Evolutionary conservation across 2,113 vertebrate species (phyloP), one percentile per base, ranked within the genome.

Genomic region (Cottus gobio): DNA sequence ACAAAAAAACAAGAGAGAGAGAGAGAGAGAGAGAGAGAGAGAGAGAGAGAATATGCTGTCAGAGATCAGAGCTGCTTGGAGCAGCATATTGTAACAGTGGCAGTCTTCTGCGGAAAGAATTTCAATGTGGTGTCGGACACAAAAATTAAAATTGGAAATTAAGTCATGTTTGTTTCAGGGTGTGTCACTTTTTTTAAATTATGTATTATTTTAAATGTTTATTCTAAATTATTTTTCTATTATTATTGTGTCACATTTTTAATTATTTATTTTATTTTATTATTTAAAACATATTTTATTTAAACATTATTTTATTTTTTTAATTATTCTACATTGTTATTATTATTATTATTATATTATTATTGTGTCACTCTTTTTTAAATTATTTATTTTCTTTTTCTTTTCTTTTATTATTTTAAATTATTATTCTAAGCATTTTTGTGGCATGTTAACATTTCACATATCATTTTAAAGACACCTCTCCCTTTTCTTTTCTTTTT

Each of bases 101-200:
- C 48, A 70, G 36, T n/a, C 44, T 46, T 56, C 85, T 79, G 61
- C 50, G 79, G 67, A 84, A 39, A 71, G 75, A 70, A 69, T 81
- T 78, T 81, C 54, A 71, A 28, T 78, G 39, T 73, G 73, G 66
- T 76, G 84, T 84, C 67, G 66, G 37, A 86, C 50, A 52, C 24
- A 68, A 58, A n/a, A 4, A 50, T 16, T 2, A 34, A 67, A 48
- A 30, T 34, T 70, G 67, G 85, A 85, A 78, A 85, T 88, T 39
- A 88, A 81, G 87, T 84, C 75, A 91, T 75, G 65, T 36, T 80
- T 64, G 73, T 42, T 71, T 57, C 13, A 48, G 75, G 81, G 75
- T 78, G 84, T 76, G 50, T 84, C 65, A 73, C 57, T 69, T 75
- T 75, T 48, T 34, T 34, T 34, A 34, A 3, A 34, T 34, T 34